Base-by-base conservation (phyloP, 2,888 invertebrate genomes). In the Ommatoiulus sabulosus region DNA sequence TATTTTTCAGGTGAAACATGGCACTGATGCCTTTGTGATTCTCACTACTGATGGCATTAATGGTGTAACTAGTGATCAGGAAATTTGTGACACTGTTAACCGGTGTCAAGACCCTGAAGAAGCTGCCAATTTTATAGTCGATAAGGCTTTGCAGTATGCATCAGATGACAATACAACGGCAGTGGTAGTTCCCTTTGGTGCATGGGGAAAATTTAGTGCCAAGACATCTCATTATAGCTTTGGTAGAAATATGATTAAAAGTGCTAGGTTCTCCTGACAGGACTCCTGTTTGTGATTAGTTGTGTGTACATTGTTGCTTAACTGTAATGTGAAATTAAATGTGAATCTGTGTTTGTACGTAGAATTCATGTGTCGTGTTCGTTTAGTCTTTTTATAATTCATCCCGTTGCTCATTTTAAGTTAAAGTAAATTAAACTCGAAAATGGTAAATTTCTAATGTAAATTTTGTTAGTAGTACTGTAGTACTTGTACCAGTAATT, bases 91-190 rank as follows among this genome's bases (percentile, higher is more conserved):
- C 91, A 92, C 93, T 86, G 91, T 93, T 35, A 92, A 92, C 88
- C 92, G 92, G 89, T 93, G 93, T 90, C 91, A 91, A 15, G 92
- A 92, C 84, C 93, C 94, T 0, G 89, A 91, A 44, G 93, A 93
- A 88, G 94, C 93, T 17, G 93, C 94, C 6, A 91, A 91, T 15
- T 91, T 92, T 84, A 90, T 94, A 3, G 92, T 93, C 3, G 94
- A 93, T 90, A 90, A 93, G 91, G 94, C 94, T 0, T 91, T 94
- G 89, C 93, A 93, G 89, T 94, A 93, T 91, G 93, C 93, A 6
- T 93, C 94, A 3, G 93, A 94, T 89, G 94, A 94, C 91, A 94
- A 94, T 91, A 91, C 92, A 57, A 93, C 93, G 3, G 93, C 93
- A 44, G 90, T 94, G 17, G 92, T 94, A 17, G 91, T 94, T 7